Evolutionary conservation across 2,888 invertebrate genomes (phyloP), one percentile per base, ranked within the genome.

Genomic region (Heliconius sara): DNA sequence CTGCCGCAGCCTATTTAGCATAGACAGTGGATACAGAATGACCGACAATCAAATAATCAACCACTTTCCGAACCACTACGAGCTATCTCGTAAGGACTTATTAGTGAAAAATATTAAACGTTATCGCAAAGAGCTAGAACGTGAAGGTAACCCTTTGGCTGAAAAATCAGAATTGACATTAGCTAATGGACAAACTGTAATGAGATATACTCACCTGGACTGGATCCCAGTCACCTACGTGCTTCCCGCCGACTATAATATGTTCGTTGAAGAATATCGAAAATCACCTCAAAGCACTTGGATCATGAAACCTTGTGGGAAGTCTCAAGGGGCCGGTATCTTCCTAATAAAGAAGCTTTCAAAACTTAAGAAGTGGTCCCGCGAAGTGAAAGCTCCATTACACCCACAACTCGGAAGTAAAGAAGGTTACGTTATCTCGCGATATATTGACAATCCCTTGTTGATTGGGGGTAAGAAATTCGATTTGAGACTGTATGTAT

Each of bases 251-350:
- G 99, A 99, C 93, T 99, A 99, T 91, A 99, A 99, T 91, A 97
- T 99, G 97, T 99, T 99, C 91, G 99, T 99, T 1, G 99, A 99
- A 89, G 99, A 99, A 89, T 99, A 99, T 90, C 96, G 99, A 78
- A 99, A 99, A 93, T 98, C 97, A 84, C 99, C 99, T 0, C 98
- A 98, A 87, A 98, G 98, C 84, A 99, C 99, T 0, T 99, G 99
- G 99, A 99, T 99, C 83, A 98, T 99, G 97, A 99, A 99, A 91
- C 99, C 99, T 0, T 98, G 98, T 89, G 99, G 99, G 30, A 98
- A 99, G 93, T 99, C 99, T 0, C 98, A 98, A 89, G 98, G 98
- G 0, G 97, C 98, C 3, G 99, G 99, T 30, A 99, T 99, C 88
- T 99, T 99, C 91, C 95, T 99, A 79, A 99, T 99, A 85, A 99